Evolutionary conservation across 2,113 vertebrate genomes (phyloP).

Genomic region (mouse (Mus musculus)): DNA sequence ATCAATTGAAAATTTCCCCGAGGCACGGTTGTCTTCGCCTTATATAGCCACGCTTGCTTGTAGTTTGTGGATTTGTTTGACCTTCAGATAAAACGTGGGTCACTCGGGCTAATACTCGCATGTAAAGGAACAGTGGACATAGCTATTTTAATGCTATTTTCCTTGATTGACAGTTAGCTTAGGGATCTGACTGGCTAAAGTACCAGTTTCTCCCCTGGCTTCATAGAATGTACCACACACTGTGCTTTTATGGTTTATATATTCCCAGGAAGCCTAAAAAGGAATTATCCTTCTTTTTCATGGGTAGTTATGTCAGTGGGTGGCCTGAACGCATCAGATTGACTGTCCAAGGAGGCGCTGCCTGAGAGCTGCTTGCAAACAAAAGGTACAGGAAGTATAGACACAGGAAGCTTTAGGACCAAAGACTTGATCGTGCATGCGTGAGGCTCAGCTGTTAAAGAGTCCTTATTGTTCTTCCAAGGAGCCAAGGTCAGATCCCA

Average conservation of each 20-base stretch:
- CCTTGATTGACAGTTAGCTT: neutral
- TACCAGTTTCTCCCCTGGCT: neutral
- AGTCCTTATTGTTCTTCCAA: neutral
- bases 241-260: neutral
- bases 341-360: neutral
- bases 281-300: neutral
- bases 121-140: neutral
- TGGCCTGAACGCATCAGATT: neutral
- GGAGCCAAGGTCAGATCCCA: neutral
- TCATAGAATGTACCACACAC: neutral
- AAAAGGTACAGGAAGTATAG: neutral
- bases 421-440: neutral
- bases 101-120: neutral
- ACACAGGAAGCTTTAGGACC: neutral
- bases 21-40: neutral
- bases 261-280: neutral
- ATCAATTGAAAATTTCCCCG: neutral
- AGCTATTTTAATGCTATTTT: slow-evolving; percentile 28
- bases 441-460: neutral
- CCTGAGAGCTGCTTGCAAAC: neutral
- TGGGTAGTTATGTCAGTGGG: neutral
- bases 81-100: slow-evolving; percentile 1
- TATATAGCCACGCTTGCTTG: neutral
- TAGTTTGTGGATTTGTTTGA: neutral
- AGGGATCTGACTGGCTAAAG: neutral